A percentile compares a stretch with the other conserved stretches of the same genome.
Conservation (phyloP, 2,888 invertebrate species). For the Conistra vaccinii region DNA sequence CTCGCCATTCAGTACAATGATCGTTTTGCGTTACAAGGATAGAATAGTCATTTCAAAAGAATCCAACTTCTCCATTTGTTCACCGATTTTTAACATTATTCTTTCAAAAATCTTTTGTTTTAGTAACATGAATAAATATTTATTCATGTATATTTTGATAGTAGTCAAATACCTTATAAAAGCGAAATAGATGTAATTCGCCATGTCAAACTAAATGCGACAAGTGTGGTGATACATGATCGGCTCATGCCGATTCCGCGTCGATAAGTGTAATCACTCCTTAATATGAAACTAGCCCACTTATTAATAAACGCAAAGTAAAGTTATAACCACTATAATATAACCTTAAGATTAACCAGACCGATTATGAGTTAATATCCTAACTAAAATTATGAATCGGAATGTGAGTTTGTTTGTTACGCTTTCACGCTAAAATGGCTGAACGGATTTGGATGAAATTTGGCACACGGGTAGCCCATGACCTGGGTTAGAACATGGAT, state of each 20-base stretch:
- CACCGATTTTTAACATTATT: neutral
- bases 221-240: neutral
- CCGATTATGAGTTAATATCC: no score
- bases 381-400: no score
- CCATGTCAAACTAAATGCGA: no score
- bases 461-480: no score
- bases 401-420: no score
- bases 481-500: no score
- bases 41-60: neutral
- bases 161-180: neutral
- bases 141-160: neutral
- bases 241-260: neutral
- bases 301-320: neutral
- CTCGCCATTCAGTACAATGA: neutral
- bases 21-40: neutral
- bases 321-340: neutral
- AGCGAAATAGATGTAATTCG: neutral
- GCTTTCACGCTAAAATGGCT: no score
- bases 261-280: neutral
- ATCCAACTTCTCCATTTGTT: neutral
- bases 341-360: neutral
- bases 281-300: neutral
- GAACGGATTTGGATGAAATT: no score
- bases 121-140: neutral
- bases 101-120: neutral